Conservation (phyloP, 1,140 invertebrate species). For the Drosophila lowei region DNA sequence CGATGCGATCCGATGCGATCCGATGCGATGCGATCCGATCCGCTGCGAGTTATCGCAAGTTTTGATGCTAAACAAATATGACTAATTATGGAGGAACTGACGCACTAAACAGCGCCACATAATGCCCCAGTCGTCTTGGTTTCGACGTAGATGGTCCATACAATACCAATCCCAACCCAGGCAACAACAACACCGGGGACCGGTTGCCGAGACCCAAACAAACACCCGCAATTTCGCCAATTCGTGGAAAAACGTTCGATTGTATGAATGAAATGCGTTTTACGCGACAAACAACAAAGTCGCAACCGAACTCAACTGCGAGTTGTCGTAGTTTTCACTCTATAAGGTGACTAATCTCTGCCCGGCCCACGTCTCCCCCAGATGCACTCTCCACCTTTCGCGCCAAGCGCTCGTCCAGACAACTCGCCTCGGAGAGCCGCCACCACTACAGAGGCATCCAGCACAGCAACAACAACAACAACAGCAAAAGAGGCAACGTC, state of each 20-base stretch:
- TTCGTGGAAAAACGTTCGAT: constrained; percentile 71
- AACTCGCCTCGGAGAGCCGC: background rate
- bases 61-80: constrained; percentile 81
- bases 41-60: constrained; percentile 70
- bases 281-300: constrained; percentile 65
- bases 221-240: constrained; percentile 81
- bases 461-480: background rate
- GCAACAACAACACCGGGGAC: constrained; percentile 4
- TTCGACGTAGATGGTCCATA: constrained; percentile 70
- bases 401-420: background rate
- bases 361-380: background rate
- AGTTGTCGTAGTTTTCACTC: constrained; percentile 53
- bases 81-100: constrained; percentile 82
- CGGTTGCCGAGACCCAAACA: constrained; percentile 9
- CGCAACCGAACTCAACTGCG: constrained; percentile 20
- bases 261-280: constrained; percentile 79
- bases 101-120: constrained; percentile 77
- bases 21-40: constrained; percentile 14
- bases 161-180: constrained; percentile 13
- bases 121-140: constrained; percentile 75
- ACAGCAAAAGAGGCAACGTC: background rate
- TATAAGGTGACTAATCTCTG: constrained; percentile 32
- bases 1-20: too few species aligned
- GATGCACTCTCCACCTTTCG: constrained; percentile 8
- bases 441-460: background rate